Evolutionary conservation across 2,888 invertebrate species (phyloP), one percentile per base, ranked within the genome.

Genomic region (Fissipunctia ypsillon): DNA sequence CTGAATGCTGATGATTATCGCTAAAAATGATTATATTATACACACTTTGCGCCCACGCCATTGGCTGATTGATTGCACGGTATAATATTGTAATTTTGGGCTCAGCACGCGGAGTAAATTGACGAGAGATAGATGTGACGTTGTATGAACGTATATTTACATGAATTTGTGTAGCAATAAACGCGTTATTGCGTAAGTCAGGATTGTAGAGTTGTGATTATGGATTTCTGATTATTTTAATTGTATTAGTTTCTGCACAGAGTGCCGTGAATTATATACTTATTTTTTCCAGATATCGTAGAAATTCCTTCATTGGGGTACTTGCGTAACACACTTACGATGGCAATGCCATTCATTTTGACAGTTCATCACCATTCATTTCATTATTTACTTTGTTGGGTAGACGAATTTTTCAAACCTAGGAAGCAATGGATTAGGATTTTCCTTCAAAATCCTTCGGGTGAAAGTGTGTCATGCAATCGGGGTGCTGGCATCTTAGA

Each of bases 1-100:
- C 66, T 60, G 56, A 76, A 68, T 63, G n/a, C 52, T 66, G 85
- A 81, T 84, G 76, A 76, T 77, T 87, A 85, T 84, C 77, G 69
- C 73, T 80, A 74, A 78, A 86, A 84, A 80, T 81, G 76, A 82
- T 80, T 67, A 76, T 63, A 81, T 80, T 75, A 74, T 66, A 14
- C 65, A 70, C 57, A 66, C 61, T 59, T 43, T 72, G 50, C 81
- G 68, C 86, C 87, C 71, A 87, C 87, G 82, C 76, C 75, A 52
- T 7, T 7, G 0, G 31, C 68, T 86, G 87, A 86, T 86, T 73
- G 86, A 87, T 86, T 65, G 78, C 68, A 61, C 57, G 43, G 38
- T 43, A 76, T 78, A 84, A 78, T 73, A 74, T 81, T 73, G 72
- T 75, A 84, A 78, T 84, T 84, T 78, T 63, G 60, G 57, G 48